Base-by-base conservation (phyloP, 2,113 vertebrate genomes). In the Oncorhynchus kisutch region DNA sequence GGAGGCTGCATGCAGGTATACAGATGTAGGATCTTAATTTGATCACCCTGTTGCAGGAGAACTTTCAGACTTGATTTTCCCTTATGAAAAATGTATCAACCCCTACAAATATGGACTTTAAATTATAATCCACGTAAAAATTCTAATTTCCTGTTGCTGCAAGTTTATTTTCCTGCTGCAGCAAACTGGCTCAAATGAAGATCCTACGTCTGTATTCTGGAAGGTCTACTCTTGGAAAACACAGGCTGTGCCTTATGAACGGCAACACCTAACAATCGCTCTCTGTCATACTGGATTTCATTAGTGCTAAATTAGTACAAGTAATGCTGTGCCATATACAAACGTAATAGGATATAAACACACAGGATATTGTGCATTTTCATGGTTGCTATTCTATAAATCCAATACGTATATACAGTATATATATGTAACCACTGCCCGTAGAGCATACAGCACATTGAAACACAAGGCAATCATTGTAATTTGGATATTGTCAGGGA, bases 1-100 rank as follows among this genome's bases (percentile, higher is more conserved):
- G 78, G 77, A 83, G 78, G 77, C 67, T 25, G 49, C n/a, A 18
- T 74, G 51, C 16, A 54, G 51, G 13, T 54, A 54, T 45, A 45
- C 39, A 45, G 39, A 45, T 45, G 9, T 45, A 11, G 39, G 39
- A 45, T 45, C 39, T 45, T 11, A 45, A 45, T 45, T 45, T 45
- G 39, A 45, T 45, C 9, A 45, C 39, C 39, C 39, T 45, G 39
- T 11, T 45, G 39, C 39, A 45, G 39, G 39, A 45, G 39, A 45
- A 45, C 39, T 45, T 45, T 45, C 39, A 45, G 9, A 45, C 39
- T 45, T 45, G 9, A 45, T 45, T 45, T 45, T 45, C 39, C 39
- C 39, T 45, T 45, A 45, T 2, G 9, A 11, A 45, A 45, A 45
- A 45, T 45, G 2, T 11, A 45, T 45, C 39, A 45, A 45, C 9